phyloP scores from a whole-genome alignment of 1,140 invertebrate genomes.

The Pachyrhynchus sulphureomaculatus region DNA sequence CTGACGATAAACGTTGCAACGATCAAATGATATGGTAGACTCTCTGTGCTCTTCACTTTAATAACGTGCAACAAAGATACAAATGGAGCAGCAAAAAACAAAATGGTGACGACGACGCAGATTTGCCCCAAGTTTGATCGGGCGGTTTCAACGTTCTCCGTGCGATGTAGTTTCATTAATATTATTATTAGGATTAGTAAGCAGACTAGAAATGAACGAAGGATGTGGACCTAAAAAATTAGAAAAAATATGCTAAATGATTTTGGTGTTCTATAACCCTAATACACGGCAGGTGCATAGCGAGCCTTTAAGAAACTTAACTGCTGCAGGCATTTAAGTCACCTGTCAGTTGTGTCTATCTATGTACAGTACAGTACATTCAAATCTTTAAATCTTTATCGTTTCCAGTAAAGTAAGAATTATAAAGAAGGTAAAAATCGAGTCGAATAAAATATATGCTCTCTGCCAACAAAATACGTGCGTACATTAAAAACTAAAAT shows the following conservation, averaged over 20 bases:
- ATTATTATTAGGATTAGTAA: slow-evolving; percentile 25
- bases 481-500: too few relatives aligned
- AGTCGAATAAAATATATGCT: too few relatives aligned
- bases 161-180: slow-evolving; percentile 36
- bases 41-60: slow-evolving; percentile 71
- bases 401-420: too few relatives aligned
- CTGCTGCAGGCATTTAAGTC: too few relatives aligned
- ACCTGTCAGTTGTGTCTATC: too few relatives aligned
- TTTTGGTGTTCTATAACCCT: too few relatives aligned
- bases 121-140: slow-evolving; percentile 54
- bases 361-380: too few relatives aligned
- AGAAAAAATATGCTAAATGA: background rate
- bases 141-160: slow-evolving; percentile 17
- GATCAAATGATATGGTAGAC: slow-evolving; percentile 77
- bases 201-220: slow-evolving; percentile 35
- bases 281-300: too few relatives aligned
- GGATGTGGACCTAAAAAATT: slow-evolving; percentile 35
- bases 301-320: too few relatives aligned
- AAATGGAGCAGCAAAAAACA: slow-evolving; percentile 78
- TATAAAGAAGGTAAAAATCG: too few relatives aligned
- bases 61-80: slow-evolving; percentile 75
- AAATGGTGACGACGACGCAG: slow-evolving; percentile 69
- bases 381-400: too few relatives aligned
- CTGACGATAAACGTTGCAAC: slow-evolving; percentile 72
- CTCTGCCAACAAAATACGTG: too few relatives aligned